phyloP scores from a whole-genome alignment of 64 coral and sea anemone genomes.

The Montipora sp. region DNA sequence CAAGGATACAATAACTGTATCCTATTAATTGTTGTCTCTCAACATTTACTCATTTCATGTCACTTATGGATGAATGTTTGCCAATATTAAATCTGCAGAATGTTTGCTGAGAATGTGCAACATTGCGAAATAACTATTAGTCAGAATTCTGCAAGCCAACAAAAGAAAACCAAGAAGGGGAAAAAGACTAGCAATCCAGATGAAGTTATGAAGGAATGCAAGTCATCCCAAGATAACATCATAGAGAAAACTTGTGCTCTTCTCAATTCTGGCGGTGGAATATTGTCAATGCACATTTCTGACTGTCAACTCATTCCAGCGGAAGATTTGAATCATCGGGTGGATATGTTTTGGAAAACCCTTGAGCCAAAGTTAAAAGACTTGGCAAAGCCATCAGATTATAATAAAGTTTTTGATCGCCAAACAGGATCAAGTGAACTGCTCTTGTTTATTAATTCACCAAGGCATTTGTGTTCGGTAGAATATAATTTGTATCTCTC shows the following conservation, averaged over 20 bases:
- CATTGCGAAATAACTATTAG: not conserved
- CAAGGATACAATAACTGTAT: too few species aligned
- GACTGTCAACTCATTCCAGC: not conserved
- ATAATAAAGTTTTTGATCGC: constrained; percentile 4
- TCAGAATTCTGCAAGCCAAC: not conserved
- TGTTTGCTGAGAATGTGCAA: not conserved
- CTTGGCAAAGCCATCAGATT: not conserved
- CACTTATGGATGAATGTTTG: too few species aligned
- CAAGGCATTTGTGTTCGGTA: not conserved
- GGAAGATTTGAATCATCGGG: not conserved
- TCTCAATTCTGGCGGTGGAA: constrained; percentile 14
- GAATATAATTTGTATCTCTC: not conserved
- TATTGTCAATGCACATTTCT: not conserved
- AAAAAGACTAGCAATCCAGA: not conserved
- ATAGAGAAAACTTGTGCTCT: not conserved
- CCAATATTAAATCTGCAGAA: too few species aligned
- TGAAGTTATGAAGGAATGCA: not conserved
- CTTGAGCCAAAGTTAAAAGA: not conserved
- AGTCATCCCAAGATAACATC: not conserved
- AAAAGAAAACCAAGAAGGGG: not conserved
- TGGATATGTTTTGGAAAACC: not conserved
- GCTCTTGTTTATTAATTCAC: not conserved
- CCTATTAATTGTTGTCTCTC: too few species aligned
- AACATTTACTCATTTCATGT: too few species aligned
- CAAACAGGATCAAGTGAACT: not conserved